phyloP scores from a whole-genome alignment of 2,113 vertebrate genomes.

The Equus przewalskii region DNA sequence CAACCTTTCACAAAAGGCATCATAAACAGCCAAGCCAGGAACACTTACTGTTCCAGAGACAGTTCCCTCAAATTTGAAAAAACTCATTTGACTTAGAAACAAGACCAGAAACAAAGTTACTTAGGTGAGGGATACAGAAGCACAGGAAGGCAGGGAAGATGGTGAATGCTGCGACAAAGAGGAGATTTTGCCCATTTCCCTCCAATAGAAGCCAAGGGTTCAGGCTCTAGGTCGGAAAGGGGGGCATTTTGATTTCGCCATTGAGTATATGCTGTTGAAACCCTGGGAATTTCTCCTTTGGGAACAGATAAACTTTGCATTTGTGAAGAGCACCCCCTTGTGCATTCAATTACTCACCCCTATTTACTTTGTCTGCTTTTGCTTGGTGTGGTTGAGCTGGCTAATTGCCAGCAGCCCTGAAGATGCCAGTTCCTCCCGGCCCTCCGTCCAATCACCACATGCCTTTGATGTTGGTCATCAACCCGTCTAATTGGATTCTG shows the following conservation, averaged over 20 bases:
- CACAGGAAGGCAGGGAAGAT: background rate
- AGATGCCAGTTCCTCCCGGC: conserved; percentile 51
- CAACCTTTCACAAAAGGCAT: background rate
- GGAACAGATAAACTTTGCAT: background rate
- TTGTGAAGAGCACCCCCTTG: background rate
- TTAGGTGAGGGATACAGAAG: background rate
- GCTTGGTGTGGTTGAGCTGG: conserved; percentile 58
- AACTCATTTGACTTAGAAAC: background rate
- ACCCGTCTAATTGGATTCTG: background rate
- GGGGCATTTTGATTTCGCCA: conserved; percentile 31
- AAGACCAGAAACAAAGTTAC: background rate
- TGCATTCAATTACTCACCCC: conserved; percentile 45
- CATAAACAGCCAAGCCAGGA: background rate
- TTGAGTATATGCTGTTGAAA: conserved; percentile 13
- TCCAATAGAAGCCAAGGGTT: conserved; percentile 30
- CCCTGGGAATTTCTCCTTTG: background rate
- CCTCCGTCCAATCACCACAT: background rate
- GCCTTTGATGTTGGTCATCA: conserved; percentile 66
- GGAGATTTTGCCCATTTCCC: background rate
- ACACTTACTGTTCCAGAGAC: background rate
- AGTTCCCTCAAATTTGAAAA: background rate
- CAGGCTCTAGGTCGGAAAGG: background rate
- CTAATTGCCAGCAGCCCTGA: conserved; percentile 20
- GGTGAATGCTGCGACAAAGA: background rate
- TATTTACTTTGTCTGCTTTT: conserved; percentile 71